Percentiles rank a stretch among this genome's conserved stretches.
Conservation (phyloP, 1,140 invertebrate genomes). For the Drosophila equinoxialis region DNA sequence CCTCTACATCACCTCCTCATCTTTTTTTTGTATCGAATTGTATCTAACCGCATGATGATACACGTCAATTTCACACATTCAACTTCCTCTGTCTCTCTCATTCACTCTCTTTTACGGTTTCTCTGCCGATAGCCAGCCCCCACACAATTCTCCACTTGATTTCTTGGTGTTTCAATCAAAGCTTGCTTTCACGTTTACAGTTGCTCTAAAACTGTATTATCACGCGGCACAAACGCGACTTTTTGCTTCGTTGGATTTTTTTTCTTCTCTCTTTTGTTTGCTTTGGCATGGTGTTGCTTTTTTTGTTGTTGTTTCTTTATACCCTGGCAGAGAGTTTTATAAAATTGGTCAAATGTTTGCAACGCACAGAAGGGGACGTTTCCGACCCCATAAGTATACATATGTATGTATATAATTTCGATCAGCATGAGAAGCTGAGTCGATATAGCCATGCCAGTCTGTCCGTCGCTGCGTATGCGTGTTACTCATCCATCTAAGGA, state of each 20-base stretch:
- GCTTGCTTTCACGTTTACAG: constrained; percentile 1
- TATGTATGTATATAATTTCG: too few relatives aligned
- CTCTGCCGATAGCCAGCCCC: not conserved
- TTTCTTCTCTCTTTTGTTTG: constrained; percentile 14
- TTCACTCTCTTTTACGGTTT: not conserved
- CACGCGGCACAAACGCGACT: constrained; percentile 38
- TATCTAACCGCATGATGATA: too few relatives aligned
- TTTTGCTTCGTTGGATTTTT: constrained; percentile 43
- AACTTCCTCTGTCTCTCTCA: not conserved
- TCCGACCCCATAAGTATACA: too few relatives aligned
- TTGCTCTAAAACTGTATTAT: constrained; percentile 63
- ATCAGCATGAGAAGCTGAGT: too few relatives aligned
- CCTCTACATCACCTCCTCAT: too few relatives aligned
- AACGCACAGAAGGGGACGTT: too few relatives aligned
- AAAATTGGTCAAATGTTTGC: too few relatives aligned
- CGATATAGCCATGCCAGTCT: too few relatives aligned
- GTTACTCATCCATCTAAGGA: too few relatives aligned
- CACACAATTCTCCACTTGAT: not conserved
- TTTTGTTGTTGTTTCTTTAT: not conserved
- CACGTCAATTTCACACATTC: constrained; percentile 1
- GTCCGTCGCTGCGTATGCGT: too few relatives aligned
- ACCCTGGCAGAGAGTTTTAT: too few relatives aligned
- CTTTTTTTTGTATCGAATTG: too few relatives aligned
- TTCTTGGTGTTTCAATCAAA: not conserved
- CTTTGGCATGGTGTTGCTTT: constrained; percentile 11